Evolutionary conservation across 2,888 invertebrate species (phyloP).

Genomic region (Punctoribates punctum): DNA sequence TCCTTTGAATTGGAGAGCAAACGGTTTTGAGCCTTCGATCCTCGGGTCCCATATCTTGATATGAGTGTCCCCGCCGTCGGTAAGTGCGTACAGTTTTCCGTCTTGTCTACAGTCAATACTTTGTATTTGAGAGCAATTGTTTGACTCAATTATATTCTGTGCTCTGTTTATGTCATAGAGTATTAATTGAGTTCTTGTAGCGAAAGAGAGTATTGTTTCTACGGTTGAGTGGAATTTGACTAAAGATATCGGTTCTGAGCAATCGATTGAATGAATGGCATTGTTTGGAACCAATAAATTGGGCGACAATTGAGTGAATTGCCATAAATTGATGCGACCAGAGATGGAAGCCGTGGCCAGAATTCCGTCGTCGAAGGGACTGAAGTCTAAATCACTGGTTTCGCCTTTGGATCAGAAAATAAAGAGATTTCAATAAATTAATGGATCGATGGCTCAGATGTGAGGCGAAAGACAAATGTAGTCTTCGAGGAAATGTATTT

Average conservation of each 20-base stretch:
- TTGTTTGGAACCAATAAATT: slow-evolving; percentile 59
- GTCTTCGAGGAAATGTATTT: background rate
- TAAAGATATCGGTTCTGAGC: slow-evolving; percentile 77
- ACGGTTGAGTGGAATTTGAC: slow-evolving; percentile 88
- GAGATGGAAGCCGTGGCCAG: slow-evolving; percentile 71
- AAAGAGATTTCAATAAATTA: no score
- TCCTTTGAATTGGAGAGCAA: slow-evolving; percentile 55
- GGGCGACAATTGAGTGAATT: slow-evolving; percentile 22
- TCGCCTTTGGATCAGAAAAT: slow-evolving; percentile 63
- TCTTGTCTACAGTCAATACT: slow-evolving; percentile 85
- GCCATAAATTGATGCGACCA: slow-evolving; percentile 53
- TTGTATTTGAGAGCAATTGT: slow-evolving; percentile 81
- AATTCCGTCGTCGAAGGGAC: slow-evolving; percentile 89
- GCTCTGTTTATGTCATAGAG: slow-evolving; percentile 81
- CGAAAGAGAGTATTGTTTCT: slow-evolving; percentile 79
- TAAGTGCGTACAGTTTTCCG: slow-evolving; percentile 72
- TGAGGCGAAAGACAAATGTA: background rate
- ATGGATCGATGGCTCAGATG: no score
- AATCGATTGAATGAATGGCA: slow-evolving; percentile 74
- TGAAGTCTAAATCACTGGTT: slow-evolving; percentile 90
- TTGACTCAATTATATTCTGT: slow-evolving; percentile 63
- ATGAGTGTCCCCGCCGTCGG: slow-evolving; percentile 53
- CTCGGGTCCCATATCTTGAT: slow-evolving; percentile 55
- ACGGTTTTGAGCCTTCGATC: slow-evolving; percentile 47
- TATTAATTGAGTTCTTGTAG: slow-evolving; percentile 73